Evolutionary conservation across 2,888 invertebrate species (phyloP).

Genomic region (Spodoptera picta): DNA sequence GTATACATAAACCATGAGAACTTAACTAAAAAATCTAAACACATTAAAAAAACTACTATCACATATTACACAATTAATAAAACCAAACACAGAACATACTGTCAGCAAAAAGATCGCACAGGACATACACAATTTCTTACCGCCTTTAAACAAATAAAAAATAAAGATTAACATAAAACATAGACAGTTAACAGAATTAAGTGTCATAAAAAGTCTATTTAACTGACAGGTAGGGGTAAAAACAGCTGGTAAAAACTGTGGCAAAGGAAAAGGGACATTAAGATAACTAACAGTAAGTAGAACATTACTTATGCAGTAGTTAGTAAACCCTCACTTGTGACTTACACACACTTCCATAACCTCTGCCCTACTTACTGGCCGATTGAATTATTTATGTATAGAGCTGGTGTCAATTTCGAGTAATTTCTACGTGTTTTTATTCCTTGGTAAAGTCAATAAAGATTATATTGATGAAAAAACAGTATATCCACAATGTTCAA

Average conservation of each 20-base stretch:
- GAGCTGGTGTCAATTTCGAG: too few species aligned
- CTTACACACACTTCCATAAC: constrained; percentile 28
- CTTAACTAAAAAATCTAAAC: too few species aligned
- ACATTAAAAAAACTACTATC: background rate
- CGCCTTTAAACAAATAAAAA: constrained; percentile 1
- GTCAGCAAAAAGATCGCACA: background rate
- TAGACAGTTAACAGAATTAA: constrained; percentile 22
- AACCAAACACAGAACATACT: constrained; percentile 5
- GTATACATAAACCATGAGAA: too few species aligned
- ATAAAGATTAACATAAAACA: constrained; percentile 2
- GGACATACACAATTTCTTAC: constrained; percentile 14
- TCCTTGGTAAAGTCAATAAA: too few species aligned
- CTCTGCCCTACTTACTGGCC: constrained; percentile 18
- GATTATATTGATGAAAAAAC: too few species aligned
- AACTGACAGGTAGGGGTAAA: constrained; percentile 31
- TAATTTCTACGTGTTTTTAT: too few species aligned
- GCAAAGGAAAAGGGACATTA: constrained; percentile 37
- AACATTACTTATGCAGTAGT: constrained; percentile 42
- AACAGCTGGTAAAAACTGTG: constrained; percentile 41
- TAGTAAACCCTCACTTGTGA: constrained; percentile 6
- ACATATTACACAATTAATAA: constrained; percentile 11
- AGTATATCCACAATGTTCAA: background rate
- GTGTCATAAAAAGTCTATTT: constrained; percentile 36
- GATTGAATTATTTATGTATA: too few species aligned
- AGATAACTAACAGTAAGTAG: constrained; percentile 30